These are phyloP conservation scores for Plagodis dolabraria DNA, from an alignment of 2,888 invertebrate genomes.

Conservation along the genomic window DNA sequence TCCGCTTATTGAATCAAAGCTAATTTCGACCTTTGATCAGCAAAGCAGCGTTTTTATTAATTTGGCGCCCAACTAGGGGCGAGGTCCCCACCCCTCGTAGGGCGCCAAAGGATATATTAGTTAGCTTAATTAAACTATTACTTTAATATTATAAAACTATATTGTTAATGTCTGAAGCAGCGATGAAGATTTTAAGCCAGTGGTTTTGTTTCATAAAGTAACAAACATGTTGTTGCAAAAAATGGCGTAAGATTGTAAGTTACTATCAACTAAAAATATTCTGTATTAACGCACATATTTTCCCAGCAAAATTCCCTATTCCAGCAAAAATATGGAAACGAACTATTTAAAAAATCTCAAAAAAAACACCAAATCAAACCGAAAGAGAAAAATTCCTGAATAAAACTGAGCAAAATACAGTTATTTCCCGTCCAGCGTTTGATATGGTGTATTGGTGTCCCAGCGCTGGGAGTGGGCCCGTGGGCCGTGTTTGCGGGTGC, in stretches of 20 bases:
- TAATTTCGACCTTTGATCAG: slow-evolving; percentile 28
- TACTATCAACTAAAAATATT: too few relatives aligned
- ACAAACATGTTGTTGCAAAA: neutral
- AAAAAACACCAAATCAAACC: neutral
- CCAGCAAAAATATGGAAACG: too few relatives aligned
- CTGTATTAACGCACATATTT: too few relatives aligned
- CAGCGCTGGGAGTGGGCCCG: slow-evolving; percentile 16
- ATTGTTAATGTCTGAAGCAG: too few relatives aligned
- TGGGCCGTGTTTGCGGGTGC: slow-evolving; percentile 37
- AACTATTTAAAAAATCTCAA: neutral
- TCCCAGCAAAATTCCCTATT: too few relatives aligned
- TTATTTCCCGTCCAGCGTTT: slow-evolving; percentile 6
- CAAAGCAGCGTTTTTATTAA: slow-evolving; percentile 21
- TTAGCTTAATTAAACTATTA: too few relatives aligned
- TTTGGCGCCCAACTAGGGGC: slow-evolving; percentile 54
- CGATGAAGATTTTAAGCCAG: too few relatives aligned
- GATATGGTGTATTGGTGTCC: slow-evolving; percentile 8
- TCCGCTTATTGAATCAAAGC: slow-evolving; percentile 49
- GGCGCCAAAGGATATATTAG: too few relatives aligned
- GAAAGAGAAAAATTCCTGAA: neutral
- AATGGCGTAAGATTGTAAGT: neutral
- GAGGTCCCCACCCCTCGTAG: neutral
- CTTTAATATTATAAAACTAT: too few relatives aligned
- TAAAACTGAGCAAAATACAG: neutral
- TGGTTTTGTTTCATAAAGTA: too few relatives aligned